Percentiles rank a stretch among this genome's conserved stretches.
Conservation (phyloP, 2,888 invertebrate genomes). For the Polia nebulosa region DNA sequence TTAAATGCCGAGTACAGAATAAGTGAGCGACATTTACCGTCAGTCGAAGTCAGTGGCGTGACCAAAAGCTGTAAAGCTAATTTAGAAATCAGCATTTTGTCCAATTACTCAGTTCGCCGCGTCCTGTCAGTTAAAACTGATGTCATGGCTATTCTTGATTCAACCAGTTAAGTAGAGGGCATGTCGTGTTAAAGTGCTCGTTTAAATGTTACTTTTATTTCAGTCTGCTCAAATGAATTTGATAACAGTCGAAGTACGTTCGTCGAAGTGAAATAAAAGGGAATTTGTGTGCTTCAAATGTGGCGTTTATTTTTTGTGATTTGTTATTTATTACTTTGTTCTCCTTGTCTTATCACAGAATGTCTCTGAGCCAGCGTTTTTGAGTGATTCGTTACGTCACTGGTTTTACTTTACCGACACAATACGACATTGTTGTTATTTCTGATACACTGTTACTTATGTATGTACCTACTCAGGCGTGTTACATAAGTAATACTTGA, state of each 20-base stretch:
- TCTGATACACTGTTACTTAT: not conserved
- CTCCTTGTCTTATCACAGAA: slow-evolving; percentile 19
- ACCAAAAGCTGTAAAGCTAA: slow-evolving; percentile 67
- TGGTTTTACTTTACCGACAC: slow-evolving; percentile 6
- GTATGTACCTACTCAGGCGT: not conserved
- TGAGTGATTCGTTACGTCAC: slow-evolving; percentile 23
- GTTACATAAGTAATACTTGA: not conserved
- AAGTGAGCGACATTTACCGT: slow-evolving; percentile 58
- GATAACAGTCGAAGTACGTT: slow-evolving; percentile 29
- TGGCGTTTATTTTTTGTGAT: slow-evolving; percentile 36
- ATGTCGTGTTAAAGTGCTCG: slow-evolving; percentile 24
- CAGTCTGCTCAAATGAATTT: slow-evolving; percentile 32
- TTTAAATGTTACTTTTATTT: slow-evolving; percentile 35
- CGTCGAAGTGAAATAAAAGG: slow-evolving; percentile 36
- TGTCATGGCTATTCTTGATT: slow-evolving; percentile 61
- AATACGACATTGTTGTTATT: not conserved
- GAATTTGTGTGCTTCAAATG: slow-evolving; percentile 35
- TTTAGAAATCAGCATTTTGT: slow-evolving; percentile 67
- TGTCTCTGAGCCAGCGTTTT: slow-evolving; percentile 13
- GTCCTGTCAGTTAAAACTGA: slow-evolving; percentile 65
- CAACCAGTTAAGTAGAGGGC: slow-evolving; percentile 30
- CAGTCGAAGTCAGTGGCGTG: slow-evolving; percentile 62
- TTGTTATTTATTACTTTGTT: slow-evolving; percentile 54
- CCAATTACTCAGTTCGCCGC: slow-evolving; percentile 69
- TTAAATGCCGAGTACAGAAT: slow-evolving; percentile 47